phyloP scores from a whole-genome alignment of 2,113 vertebrate species.

The Podarcis cretensis region DNA sequence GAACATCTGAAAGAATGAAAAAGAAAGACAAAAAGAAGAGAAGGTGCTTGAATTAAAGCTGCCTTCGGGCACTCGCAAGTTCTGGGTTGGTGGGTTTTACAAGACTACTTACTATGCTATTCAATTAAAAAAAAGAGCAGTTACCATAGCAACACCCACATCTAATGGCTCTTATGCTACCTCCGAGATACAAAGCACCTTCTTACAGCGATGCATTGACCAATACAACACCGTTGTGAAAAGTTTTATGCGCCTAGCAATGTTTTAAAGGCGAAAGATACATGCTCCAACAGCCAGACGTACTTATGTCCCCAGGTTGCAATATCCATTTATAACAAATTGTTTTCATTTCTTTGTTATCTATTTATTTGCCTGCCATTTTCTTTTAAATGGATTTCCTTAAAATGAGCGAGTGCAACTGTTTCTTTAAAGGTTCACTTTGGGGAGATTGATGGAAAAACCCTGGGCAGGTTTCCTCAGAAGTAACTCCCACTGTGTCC shows the following conservation, averaged over 20 bases:
- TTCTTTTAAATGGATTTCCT: slow-evolving; percentile 56
- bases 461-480: background rate
- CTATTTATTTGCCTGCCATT: slow-evolving; percentile 59
- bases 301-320: slow-evolving; percentile 64
- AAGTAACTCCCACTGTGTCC: background rate
- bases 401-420: slow-evolving; percentile 29
- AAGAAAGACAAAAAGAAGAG: slow-evolving; percentile 69
- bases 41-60: slow-evolving; percentile 77
- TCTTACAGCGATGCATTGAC: slow-evolving; percentile 80
- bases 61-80: slow-evolving; percentile 74
- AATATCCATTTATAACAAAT: slow-evolving; percentile 70
- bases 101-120: slow-evolving; percentile 81
- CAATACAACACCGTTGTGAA: slow-evolving; percentile 72
- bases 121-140: slow-evolving; percentile 76
- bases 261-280: slow-evolving; percentile 62
- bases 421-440: slow-evolving; percentile 59
- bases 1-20: slow-evolving; percentile 49
- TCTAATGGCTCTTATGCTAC: slow-evolving; percentile 80
- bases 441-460: slow-evolving; percentile 18
- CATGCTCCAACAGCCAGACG: slow-evolving; percentile 63
- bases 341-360: slow-evolving; percentile 55
- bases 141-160: slow-evolving; percentile 80
- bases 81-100: slow-evolving; percentile 82
- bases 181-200: slow-evolving; percentile 81
- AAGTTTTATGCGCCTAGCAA: slow-evolving; percentile 72